Evolutionary conservation across 2,797 vertebrate genomes (phyloP), one percentile per base, ranked within the genome.

Genomic region (Carapus acus): DNA sequence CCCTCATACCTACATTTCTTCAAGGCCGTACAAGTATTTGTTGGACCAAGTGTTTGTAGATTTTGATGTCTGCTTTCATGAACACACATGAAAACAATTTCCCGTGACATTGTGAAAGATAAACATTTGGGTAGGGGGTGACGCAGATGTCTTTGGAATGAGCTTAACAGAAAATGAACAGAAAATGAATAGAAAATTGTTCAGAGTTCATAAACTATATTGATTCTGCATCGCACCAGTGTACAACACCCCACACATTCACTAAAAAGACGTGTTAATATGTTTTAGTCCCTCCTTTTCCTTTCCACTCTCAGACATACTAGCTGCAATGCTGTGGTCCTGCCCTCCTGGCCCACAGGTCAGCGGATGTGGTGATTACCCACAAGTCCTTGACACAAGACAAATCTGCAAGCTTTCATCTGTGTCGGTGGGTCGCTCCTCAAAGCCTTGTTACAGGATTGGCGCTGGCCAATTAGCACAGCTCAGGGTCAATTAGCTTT

Each of bases 391-490:
- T 83, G 83, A 88, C 85, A 86, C 69, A 68, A 79, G 89, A 83
- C 86, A 90, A 90, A 89, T 86, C 83, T 77, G 67, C 70, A 65
- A 44, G 78, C 90, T 93, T 92, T 91, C 84, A 92, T 92, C 87
- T 90, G 83, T 81, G 86, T 84, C 73, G 85, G 86, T 86, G 90
- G 86, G 88, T 87, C 79, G 76, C 83, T 87, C 72, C 90, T 88
- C 88, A 90, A 91, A 91, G 88, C 87, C 86, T 87, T 51, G 86
- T 91, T 91, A 86, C 82, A 83, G 87, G 86, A 91, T 88, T 91
- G 87, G 84, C 78, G 79, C 80, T 85, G 65, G 69, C 85, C 90
- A 91, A 92, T 92, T 92, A 93, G 86, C 79, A 82, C 81, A 83
- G 81, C 87, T 88, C 76, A 88, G 80, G 81, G 76, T 83, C 83